Conservation (phyloP, 1,140 invertebrate genomes). For the Lepidotrigona ventralis region DNA sequence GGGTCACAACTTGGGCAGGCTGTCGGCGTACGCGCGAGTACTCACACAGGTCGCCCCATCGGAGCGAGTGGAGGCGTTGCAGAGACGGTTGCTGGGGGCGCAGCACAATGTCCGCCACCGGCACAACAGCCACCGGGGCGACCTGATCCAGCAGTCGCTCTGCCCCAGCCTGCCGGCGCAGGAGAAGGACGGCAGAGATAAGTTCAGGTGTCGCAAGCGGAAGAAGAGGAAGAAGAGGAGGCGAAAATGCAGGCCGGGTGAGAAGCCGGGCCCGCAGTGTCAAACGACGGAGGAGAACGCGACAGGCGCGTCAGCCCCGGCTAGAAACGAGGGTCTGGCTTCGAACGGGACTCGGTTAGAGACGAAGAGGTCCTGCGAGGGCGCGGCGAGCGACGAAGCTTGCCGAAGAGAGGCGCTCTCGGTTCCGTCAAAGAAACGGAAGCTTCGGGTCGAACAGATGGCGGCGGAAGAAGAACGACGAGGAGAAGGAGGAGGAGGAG, state of each 20-base stretch:
- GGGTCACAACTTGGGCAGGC: slow-evolving; percentile 85
- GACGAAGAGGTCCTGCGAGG: slow-evolving; percentile 72
- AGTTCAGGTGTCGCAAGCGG: slow-evolving; percentile 71
- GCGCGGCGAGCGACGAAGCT: slow-evolving; percentile 68
- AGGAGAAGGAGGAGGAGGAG: not conserved
- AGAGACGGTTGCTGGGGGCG: slow-evolving; percentile 67
- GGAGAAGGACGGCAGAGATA: slow-evolving; percentile 70
- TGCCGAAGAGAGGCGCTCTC: slow-evolving; percentile 68
- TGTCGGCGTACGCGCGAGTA: slow-evolving; percentile 85
- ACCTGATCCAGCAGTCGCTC: slow-evolving; percentile 63
- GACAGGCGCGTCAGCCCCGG: too few relatives aligned
- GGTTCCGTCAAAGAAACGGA: slow-evolving; percentile 70
- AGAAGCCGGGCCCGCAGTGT: slow-evolving; percentile 66
- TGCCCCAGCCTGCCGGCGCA: slow-evolving; percentile 64
- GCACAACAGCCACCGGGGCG: slow-evolving; percentile 49
- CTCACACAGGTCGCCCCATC: slow-evolving; percentile 84
- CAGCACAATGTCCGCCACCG: slow-evolving; percentile 74
- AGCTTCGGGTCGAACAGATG: slow-evolving; percentile 70
- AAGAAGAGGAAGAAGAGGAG: slow-evolving; percentile 74
- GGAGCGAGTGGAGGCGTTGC: slow-evolving; percentile 76
- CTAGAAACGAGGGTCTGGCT: not conserved
- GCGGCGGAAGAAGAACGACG: not conserved
- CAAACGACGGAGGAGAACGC: slow-evolving; percentile 46
- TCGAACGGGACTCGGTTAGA: slow-evolving; percentile 49
- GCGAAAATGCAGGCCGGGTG: slow-evolving; percentile 66